Percentiles rank a stretch among this genome's conserved stretches.
phyloP scores from a whole-genome alignment of 2,113 vertebrate genomes.

The Cygnus buccinator region DNA sequence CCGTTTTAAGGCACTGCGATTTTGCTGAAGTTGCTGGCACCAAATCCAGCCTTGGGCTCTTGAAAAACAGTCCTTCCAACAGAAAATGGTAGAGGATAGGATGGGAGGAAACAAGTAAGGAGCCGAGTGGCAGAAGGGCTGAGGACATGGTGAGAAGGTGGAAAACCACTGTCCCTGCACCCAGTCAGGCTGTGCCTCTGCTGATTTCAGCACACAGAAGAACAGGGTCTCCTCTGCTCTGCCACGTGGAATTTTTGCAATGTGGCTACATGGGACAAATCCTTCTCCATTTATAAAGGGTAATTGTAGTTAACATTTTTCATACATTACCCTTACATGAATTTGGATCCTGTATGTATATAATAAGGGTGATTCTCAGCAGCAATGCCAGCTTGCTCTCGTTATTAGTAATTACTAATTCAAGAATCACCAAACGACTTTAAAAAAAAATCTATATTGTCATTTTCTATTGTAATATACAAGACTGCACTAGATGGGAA shows the following conservation, averaged over 20 bases:
- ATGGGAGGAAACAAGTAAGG: not conserved
- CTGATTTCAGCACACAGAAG: not conserved
- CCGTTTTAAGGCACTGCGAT: not conserved
- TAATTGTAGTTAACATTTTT: not conserved
- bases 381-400: not conserved
- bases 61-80: not conserved
- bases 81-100: not conserved
- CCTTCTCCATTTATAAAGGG: not conserved
- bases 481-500: not conserved
- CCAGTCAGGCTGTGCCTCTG: not conserved
- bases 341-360: not conserved
- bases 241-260: not conserved
- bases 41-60: not conserved
- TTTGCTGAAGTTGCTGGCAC: conserved; percentile 8
- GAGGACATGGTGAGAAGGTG: not conserved
- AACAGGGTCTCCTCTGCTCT: not conserved
- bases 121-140: not conserved
- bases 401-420: not conserved
- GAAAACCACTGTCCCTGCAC: not conserved
- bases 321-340: not conserved
- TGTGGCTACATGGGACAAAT: not conserved
- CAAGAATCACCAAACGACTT: not conserved
- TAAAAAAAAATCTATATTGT: not conserved
- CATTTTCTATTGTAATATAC: not conserved
- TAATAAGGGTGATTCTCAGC: not conserved